These are phyloP conservation scores for Pongo pygmaeus DNA, from an alignment of 2,113 vertebrate species.

Conservation along the genomic window DNA sequence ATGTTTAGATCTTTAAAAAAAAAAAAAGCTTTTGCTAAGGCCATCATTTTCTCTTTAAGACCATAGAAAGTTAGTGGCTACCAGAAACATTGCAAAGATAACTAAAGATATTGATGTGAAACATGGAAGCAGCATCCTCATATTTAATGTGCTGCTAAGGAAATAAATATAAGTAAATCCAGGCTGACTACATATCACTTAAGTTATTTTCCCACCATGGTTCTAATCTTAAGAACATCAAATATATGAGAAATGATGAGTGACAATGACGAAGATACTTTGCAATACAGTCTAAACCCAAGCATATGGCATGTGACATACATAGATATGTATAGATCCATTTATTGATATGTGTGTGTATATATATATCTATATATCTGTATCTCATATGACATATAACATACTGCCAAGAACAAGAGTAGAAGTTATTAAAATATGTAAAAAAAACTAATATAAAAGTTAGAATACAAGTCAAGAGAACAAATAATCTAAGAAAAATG, in stretches of 20 bases:
- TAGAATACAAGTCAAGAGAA: not conserved
- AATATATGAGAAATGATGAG: not conserved
- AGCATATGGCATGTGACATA: not conserved
- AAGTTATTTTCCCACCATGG: not conserved
- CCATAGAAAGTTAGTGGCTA: not conserved
- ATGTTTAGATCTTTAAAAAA: not conserved
- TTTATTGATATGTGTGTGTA: not conserved
- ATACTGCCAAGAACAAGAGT: not conserved
- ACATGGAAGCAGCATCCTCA: not conserved
- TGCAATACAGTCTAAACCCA: not conserved
- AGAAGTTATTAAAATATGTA: not conserved
- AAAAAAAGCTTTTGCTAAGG: not conserved
- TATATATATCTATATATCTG: not conserved
- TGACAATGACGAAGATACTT: not conserved
- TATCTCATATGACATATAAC: not conserved
- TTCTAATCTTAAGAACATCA: not conserved
- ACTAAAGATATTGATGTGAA: not conserved
- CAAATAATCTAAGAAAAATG: not conserved
- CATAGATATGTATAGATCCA: not conserved
- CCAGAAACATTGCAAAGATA: not conserved
- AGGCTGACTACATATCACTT: no score
- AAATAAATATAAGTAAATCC: not conserved
- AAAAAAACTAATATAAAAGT: not conserved
- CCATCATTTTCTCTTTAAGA: not conserved
- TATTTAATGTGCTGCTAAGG: not conserved